Conservation (phyloP, 2,797 vertebrate species). For the Crocodylus rhombifer region DNA sequence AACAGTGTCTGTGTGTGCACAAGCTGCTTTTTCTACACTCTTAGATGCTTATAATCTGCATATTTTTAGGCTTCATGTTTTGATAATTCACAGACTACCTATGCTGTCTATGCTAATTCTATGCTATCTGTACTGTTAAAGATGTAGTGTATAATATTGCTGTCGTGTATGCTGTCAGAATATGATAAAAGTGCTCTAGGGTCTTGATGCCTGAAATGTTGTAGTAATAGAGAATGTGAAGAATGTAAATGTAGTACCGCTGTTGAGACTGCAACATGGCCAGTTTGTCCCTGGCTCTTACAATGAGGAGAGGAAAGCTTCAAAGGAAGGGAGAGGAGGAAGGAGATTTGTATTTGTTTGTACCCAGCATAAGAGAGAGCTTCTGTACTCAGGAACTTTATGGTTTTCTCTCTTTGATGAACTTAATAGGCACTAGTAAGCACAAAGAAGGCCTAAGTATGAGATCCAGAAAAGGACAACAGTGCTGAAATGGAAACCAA, state of each 20-base stretch:
- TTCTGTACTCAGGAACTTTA: fast-evolving
- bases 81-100: not conserved
- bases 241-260: not conserved
- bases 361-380: not conserved
- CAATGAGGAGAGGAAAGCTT: not conserved
- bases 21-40: not conserved
- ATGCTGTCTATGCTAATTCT: not conserved
- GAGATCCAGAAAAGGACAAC: no score
- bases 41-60: not conserved
- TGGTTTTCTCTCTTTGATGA: not conserved
- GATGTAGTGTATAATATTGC: not conserved
- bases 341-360: not conserved
- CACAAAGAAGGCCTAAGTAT: not conserved
- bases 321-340: not conserved
- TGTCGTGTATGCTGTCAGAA: not conserved
- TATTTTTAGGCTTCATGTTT: not conserved
- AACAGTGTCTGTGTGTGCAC: not conserved
- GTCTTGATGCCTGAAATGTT: not conserved
- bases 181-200: not conserved
- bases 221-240: fast-evolving
- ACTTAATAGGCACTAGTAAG: not conserved
- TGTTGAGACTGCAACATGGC: not conserved
- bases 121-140: not conserved
- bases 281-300: not conserved
- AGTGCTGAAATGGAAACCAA: no score